Percentiles rank a stretch among this genome's conserved stretches.
These are phyloP conservation scores for Idaea aversata DNA, from an alignment of 2,888 invertebrate genomes.

Conservation along the genomic window DNA sequence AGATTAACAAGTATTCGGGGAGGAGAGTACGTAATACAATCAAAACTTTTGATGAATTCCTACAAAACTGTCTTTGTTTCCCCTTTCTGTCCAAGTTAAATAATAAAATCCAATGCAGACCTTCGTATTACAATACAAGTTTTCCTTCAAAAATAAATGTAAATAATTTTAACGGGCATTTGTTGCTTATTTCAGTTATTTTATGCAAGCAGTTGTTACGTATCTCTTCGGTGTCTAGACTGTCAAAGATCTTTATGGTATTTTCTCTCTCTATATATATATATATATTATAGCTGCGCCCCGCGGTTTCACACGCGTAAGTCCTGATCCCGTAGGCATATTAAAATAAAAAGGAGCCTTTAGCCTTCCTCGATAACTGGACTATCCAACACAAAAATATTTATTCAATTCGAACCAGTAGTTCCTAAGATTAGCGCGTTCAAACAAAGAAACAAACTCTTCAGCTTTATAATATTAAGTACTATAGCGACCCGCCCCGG, in stretches of 20 bases:
- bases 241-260: constrained; percentile 11
- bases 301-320: no score
- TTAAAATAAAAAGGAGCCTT: no score
- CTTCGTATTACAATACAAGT: constrained; percentile 49
- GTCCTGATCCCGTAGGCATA: no score
- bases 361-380: no score
- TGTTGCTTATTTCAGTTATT: constrained; percentile 19
- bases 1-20: constrained; percentile 63
- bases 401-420: no score
- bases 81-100: constrained; percentile 68
- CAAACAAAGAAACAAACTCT: no score
- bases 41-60: constrained; percentile 78
- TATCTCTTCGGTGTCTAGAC: constrained; percentile 26
- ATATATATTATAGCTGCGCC: no score
- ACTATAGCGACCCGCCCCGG: no score
- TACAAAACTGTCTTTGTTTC: constrained; percentile 71
- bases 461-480: no score
- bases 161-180: constrained; percentile 23
- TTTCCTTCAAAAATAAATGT: constrained; percentile 42
- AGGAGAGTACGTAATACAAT: constrained; percentile 70
- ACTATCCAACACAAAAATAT: no score
- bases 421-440: no score
- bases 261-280: no score
- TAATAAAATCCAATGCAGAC: constrained; percentile 63
- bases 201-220: constrained; percentile 15